Percentiles rank a stretch among this genome's conserved stretches.
Conservation (phyloP, 1,140 invertebrate genomes). For the Ooceraea biroi region DNA sequence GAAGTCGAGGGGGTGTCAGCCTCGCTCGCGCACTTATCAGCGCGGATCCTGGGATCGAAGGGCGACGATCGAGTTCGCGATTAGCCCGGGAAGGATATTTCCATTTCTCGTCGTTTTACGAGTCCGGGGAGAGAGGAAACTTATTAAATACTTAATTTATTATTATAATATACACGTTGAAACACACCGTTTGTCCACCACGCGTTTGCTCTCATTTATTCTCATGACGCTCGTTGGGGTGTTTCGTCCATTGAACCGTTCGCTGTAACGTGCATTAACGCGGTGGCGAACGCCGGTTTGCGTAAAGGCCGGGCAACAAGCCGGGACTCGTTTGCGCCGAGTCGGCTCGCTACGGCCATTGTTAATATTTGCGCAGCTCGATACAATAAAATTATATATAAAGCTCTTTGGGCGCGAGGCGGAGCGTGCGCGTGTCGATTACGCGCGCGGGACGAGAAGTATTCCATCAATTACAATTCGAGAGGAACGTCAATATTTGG, state of each 20-base stretch:
- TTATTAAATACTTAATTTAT: too few species aligned
- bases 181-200: too few species aligned
- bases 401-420: slow-evolving; percentile 42
- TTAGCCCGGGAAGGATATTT: slow-evolving; percentile 2
- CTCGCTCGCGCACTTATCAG: slow-evolving; percentile 76
- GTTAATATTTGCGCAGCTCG: slow-evolving; percentile 69
- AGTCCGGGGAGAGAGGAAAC: too few species aligned
- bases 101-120: too few species aligned
- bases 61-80: slow-evolving; percentile 16
- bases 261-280: slow-evolving; percentile 1
- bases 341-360: slow-evolving; percentile 36
- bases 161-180: too few species aligned
- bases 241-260: slow-evolving; percentile 11
- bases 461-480: slow-evolving; percentile 71
- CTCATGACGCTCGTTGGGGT: background rate
- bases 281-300: slow-evolving; percentile 30
- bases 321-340: slow-evolving; percentile 1
- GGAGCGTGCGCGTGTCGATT: slow-evolving; percentile 52
- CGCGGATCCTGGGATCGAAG: slow-evolving; percentile 47
- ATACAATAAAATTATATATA: slow-evolving; percentile 66
- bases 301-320: slow-evolving; percentile 40
- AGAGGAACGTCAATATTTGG: slow-evolving; percentile 70
- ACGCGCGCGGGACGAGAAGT: slow-evolving; percentile 50
- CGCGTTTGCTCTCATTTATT: slow-evolving; percentile 17
- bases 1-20: slow-evolving; percentile 76